Conservation (phyloP, 2,797 vertebrate species). For the Allobates femoralis region DNA sequence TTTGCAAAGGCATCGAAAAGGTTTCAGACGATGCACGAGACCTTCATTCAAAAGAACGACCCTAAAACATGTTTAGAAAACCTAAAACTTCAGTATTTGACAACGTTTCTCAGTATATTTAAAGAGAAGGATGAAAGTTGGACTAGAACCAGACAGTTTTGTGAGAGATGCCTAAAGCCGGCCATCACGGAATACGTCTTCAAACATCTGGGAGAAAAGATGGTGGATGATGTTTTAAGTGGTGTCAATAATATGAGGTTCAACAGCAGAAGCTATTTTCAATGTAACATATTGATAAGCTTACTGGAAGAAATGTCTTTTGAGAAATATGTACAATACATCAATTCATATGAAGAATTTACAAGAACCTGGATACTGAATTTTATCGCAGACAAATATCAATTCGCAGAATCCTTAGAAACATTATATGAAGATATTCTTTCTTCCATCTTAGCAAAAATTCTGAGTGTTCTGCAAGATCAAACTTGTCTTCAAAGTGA, state of each 20-base stretch:
- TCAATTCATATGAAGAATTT: constrained; percentile 64
- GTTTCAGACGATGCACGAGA: constrained; percentile 76
- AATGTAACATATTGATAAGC: constrained; percentile 66
- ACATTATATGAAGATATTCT: constrained; percentile 63
- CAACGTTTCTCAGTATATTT: constrained; percentile 72
- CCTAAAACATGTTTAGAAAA: constrained; percentile 66
- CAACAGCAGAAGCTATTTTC: constrained; percentile 63
- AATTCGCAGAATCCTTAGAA: constrained; percentile 16
- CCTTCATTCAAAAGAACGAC: constrained; percentile 70
- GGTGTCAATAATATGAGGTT: constrained; percentile 63
- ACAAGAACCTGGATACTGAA: constrained; percentile 69
- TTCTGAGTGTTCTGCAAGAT: constrained; percentile 29
- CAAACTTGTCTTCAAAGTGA: constrained; percentile 19
- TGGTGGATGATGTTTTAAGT: constrained; percentile 69
- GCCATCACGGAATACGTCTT: constrained; percentile 66
- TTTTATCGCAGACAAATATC: constrained; percentile 40
- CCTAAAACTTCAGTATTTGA: constrained; percentile 66
- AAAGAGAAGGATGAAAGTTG: constrained; percentile 66
- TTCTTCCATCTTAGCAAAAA: constrained; percentile 52
- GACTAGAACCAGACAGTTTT: constrained; percentile 67
- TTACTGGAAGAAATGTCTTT: constrained; percentile 65
- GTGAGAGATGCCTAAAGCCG: constrained; percentile 68
- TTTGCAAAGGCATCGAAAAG: constrained; percentile 71
- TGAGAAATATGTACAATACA: constrained; percentile 60
- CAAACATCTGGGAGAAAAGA: constrained; percentile 67